Evolutionary conservation across 2,113 vertebrate species (phyloP).

Genomic region (Brevimyrus niger): DNA sequence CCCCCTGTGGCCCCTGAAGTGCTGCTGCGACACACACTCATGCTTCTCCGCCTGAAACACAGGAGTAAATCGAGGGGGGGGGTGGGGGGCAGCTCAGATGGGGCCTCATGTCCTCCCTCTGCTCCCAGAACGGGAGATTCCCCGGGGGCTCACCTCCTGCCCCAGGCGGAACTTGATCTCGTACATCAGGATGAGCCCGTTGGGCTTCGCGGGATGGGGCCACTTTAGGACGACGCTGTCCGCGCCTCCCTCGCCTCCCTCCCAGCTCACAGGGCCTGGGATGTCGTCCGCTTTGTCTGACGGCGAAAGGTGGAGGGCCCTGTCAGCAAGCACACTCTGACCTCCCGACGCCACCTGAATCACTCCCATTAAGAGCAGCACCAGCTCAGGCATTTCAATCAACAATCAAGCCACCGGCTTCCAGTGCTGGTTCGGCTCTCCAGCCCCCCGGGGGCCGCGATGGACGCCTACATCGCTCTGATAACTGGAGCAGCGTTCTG

Average conservation of each 20-base stretch:
- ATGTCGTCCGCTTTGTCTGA: conserved; percentile 94
- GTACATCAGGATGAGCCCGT: conserved; percentile 91
- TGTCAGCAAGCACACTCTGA: neutral
- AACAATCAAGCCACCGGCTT: neutral
- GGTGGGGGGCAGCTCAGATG: neutral
- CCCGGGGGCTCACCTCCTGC: conserved; percentile 64
- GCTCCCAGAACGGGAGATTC: no score
- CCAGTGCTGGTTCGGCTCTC: neutral
- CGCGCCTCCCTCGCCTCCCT: conserved; percentile 55
- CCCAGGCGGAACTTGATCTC: conserved; percentile 85
- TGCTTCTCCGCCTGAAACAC: conserved; percentile 67
- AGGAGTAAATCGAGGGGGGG: neutral
- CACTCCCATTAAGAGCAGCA: neutral
- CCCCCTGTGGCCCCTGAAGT: conserved; percentile 70
- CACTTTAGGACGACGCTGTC: conserved; percentile 80
- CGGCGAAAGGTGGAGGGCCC: neutral
- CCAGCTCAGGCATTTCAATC: neutral
- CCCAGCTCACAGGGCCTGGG: conserved; percentile 74
- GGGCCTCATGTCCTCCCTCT: neutral
- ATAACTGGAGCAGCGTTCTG: neutral
- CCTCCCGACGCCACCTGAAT: neutral
- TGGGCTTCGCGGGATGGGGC: conserved; percentile 76
- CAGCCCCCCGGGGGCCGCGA: neutral
- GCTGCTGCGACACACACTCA: conserved; percentile 83
- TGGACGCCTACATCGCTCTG: neutral